A percentile compares a stretch with the other conserved stretches of the same genome.
These are phyloP conservation scores for Caenorhabditis zanzibari DNA, from an alignment of 2,888 invertebrate species.

Conservation along the genomic window DNA sequence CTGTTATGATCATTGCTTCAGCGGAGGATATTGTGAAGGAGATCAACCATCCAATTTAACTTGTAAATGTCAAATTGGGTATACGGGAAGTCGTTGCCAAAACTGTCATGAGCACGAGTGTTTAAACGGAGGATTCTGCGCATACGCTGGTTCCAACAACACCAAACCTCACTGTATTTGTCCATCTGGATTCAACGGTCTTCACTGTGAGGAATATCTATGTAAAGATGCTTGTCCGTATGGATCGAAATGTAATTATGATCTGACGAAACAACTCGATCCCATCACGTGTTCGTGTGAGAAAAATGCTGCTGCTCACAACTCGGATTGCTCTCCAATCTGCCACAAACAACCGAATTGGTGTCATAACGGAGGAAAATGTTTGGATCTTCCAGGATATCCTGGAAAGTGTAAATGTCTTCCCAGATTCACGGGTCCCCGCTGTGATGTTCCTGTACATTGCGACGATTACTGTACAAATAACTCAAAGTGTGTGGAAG, in stretches of 20 bases:
- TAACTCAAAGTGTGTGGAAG: constrained; percentile 63
- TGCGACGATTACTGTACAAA: constrained; percentile 67
- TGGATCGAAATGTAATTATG: constrained; percentile 49
- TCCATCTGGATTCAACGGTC: constrained; percentile 46
- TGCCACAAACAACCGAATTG: constrained; percentile 50
- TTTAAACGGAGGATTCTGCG: constrained; percentile 54
- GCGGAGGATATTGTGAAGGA: constrained; percentile 42
- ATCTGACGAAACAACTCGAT: constrained; percentile 17
- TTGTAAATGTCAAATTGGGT: constrained; percentile 44
- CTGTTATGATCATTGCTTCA: constrained; percentile 54
- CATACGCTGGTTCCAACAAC: constrained; percentile 10
- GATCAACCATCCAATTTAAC: neutral
- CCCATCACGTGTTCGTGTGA: constrained; percentile 49
- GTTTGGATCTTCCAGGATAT: constrained; percentile 47
- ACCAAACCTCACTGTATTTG: constrained; percentile 41
- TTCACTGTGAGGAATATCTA: constrained; percentile 43
- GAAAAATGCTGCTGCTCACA: constrained; percentile 50
- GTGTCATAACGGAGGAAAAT: constrained; percentile 62
- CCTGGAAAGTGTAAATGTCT: constrained; percentile 60
- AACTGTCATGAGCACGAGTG: constrained; percentile 83
- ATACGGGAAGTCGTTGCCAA: constrained; percentile 86
- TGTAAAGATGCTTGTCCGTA: constrained; percentile 59
- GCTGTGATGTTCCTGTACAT: constrained; percentile 40
- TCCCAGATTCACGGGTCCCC: constrained; percentile 53
- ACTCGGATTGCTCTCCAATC: constrained; percentile 59